Evolutionary conservation across 1,140 invertebrate species (phyloP).

Genomic region (Glomeris maerens): DNA sequence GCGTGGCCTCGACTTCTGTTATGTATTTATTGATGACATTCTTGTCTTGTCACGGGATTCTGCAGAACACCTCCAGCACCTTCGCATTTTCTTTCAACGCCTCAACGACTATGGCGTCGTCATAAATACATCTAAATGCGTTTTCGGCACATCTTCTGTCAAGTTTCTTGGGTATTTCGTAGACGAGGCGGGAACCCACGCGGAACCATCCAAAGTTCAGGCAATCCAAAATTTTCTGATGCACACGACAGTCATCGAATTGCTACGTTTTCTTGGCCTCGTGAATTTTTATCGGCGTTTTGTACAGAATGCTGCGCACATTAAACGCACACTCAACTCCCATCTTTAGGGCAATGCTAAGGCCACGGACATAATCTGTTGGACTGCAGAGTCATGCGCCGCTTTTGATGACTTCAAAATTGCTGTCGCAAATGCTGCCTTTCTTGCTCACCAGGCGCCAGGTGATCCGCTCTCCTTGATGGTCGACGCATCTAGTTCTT

Average conservation of each 20-base stretch:
- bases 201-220: background rate
- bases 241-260: slow-evolving; percentile 24
- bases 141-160: background rate
- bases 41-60: slow-evolving; percentile 27
- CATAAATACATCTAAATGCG: background rate
- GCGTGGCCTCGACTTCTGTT: background rate
- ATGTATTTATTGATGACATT: slow-evolving; percentile 39
- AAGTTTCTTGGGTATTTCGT: background rate
- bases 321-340: slow-evolving; percentile 11
- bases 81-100: slow-evolving; percentile 23
- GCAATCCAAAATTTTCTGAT: slow-evolving; percentile 6
- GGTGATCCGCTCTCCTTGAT: slow-evolving; percentile 4
- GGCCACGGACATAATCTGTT: slow-evolving; percentile 9
- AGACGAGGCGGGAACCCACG: background rate
- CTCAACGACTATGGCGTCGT: background rate
- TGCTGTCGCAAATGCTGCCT: background rate
- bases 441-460: slow-evolving; percentile 13
- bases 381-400: slow-evolving; percentile 10
- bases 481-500: slow-evolving; percentile 22
- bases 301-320: slow-evolving; percentile 21
- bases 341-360: background rate
- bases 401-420: slow-evolving; percentile 19
- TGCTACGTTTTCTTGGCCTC: slow-evolving; percentile 27
- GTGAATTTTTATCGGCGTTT: slow-evolving; percentile 31
- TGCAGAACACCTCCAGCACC: background rate